These are phyloP conservation scores for Leptinotarsa undecemlineata DNA, from an alignment of 1,140 invertebrate genomes.

Conservation along the genomic window DNA sequence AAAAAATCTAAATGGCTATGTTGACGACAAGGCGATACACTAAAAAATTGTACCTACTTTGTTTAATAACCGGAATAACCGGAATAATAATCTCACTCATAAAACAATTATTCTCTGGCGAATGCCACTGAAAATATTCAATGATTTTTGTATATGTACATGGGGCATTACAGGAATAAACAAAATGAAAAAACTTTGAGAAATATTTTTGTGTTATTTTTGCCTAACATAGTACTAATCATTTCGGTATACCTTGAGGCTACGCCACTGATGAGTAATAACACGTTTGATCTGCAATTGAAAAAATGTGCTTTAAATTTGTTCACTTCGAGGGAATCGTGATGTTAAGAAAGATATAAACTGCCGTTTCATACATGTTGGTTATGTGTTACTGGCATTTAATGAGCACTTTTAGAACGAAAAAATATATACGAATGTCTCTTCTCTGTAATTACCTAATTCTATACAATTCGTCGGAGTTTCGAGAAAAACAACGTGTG, in stretches of 20 bases:
- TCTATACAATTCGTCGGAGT: slow-evolving; percentile 9
- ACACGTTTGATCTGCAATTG: slow-evolving; percentile 17
- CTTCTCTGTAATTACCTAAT: slow-evolving; percentile 16
- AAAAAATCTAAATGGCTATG: no score
- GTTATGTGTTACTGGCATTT: neutral
- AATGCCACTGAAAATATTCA: neutral
- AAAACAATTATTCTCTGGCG: neutral
- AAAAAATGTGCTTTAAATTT: slow-evolving; percentile 19
- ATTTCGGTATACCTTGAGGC: neutral
- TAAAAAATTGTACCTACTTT: no score
- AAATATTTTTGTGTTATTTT: neutral
- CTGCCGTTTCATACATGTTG: neutral
- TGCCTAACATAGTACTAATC: neutral
- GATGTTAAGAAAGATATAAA: slow-evolving; percentile 12
- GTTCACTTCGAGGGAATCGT: slow-evolving; percentile 15
- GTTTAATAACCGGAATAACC: no score
- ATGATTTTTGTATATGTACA: neutral
- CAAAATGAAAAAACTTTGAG: neutral
- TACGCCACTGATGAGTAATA: slow-evolving; percentile 12
- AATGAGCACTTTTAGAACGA: neutral
- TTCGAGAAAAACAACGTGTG: neutral
- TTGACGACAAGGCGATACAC: no score
- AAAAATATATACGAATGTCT: slow-evolving; percentile 17
- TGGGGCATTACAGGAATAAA: neutral
- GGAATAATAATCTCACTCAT: neutral